phyloP scores from a whole-genome alignment of 2,888 invertebrate species.

The Cheilosia soror region DNA sequence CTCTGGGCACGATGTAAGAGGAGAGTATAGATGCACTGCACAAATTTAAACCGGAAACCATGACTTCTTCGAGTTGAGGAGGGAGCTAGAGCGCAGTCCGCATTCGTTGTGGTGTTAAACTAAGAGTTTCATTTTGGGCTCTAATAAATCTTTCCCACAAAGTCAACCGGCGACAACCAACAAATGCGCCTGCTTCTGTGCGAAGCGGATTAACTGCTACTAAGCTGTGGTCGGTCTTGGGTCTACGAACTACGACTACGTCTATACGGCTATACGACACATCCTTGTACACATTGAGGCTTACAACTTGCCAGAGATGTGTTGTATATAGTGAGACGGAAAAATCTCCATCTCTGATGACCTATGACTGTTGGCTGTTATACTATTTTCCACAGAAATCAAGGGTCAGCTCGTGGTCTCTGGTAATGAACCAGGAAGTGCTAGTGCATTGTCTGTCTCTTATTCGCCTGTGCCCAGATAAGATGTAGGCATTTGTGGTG shows the following conservation, averaged over 20 bases:
- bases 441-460: conserved; percentile 43
- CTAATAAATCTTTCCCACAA: conserved; percentile 69
- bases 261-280: conserved; percentile 18
- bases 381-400: conserved; percentile 68
- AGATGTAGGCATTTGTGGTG: conserved; percentile 70
- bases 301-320: conserved; percentile 53
- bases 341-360: conserved; percentile 71
- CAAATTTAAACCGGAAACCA: conserved; percentile 70
- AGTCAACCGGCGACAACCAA: conserved; percentile 55
- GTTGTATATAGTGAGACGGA: conserved; percentile 24
- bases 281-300: conserved; percentile 64
- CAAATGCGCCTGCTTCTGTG: conserved; percentile 62
- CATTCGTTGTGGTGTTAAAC: conserved; percentile 53
- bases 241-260: no score
- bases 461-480: conserved; percentile 59
- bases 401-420: conserved; percentile 74
- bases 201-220: conserved; percentile 63
- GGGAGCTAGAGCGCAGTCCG: background rate
- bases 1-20: conserved; percentile 43
- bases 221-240: conserved; percentile 55
- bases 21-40: conserved; percentile 10
- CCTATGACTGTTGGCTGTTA: conserved; percentile 73
- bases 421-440: conserved; percentile 74
- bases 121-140: conserved; percentile 65
- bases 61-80: conserved; percentile 40